A percentile compares a stretch with the other conserved stretches of the same genome.
Evolutionary conservation across 30 jellyfish, hydroid and myxozoan genomes (phyloP).

Genomic region (Sanderia malayensis): DNA sequence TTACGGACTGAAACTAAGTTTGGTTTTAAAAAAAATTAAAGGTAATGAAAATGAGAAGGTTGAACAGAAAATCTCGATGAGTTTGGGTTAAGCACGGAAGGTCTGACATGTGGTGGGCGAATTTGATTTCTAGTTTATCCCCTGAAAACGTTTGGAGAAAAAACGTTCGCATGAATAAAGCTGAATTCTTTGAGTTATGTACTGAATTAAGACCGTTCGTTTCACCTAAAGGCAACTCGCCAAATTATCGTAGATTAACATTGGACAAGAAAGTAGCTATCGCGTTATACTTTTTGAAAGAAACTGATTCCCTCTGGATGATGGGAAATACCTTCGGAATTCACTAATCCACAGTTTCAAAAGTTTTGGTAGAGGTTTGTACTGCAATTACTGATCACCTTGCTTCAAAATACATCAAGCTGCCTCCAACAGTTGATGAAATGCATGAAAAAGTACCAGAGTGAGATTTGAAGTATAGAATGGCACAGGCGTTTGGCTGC

Average conservation of each 20-base stretch:
- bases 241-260: constrained; percentile 23
- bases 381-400: constrained; percentile 41
- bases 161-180: constrained; percentile 21
- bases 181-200: constrained; percentile 7
- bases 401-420: constrained; percentile 34
- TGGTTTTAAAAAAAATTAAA: too few species aligned
- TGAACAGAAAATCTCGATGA: constrained; percentile 1
- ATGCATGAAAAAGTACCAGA: constrained; percentile 52
- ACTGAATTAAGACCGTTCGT: constrained; percentile 12
- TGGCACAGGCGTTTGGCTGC: constrained; percentile 69
- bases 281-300: constrained; percentile 49
- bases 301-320: constrained; percentile 38
- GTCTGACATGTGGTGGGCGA: constrained; percentile 31
- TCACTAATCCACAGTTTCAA: constrained; percentile 41
- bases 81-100: constrained; percentile 35
- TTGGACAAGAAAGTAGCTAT: constrained; percentile 43
- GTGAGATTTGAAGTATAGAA: constrained; percentile 59
- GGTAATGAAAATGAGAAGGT: too few species aligned
- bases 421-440: constrained; percentile 38
- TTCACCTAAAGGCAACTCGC: constrained; percentile 42
- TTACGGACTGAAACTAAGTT: too few species aligned
- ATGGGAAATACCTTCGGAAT: constrained; percentile 54
- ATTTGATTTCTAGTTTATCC: constrained; percentile 1
- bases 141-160: constrained; percentile 17
- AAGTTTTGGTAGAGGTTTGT: constrained; percentile 37